Percentiles rank a stretch among this genome's conserved stretches.
Evolutionary conservation across 2,797 vertebrate genomes (phyloP).

Genomic region (Morelia viridis): DNA sequence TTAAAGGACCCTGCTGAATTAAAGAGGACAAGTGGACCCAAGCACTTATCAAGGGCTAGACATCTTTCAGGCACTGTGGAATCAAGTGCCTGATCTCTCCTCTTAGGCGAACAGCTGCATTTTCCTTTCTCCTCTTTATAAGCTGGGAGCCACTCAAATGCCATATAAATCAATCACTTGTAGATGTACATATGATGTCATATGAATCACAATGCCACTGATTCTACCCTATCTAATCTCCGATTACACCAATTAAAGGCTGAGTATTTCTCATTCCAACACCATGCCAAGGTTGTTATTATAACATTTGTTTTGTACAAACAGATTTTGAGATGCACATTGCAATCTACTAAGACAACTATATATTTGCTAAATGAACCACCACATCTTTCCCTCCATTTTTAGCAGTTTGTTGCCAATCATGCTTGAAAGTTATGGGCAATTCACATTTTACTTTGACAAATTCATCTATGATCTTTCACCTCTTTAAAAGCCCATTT

Average conservation of each 20-base stretch:
- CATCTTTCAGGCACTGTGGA: constrained; percentile 28
- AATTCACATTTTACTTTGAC: not conserved
- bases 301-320: constrained; percentile 33
- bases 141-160: constrained; percentile 46
- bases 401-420: not conserved
- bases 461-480: not conserved
- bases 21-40: constrained; percentile 45
- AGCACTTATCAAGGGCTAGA: constrained; percentile 26
- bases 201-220: constrained; percentile 37
- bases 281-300: constrained; percentile 7
- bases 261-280: constrained; percentile 43
- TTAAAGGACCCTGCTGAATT: constrained; percentile 55
- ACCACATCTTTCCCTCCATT: constrained; percentile 7
- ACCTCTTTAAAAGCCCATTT: not conserved
- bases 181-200: constrained; percentile 41
- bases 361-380: constrained; percentile 14
- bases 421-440: constrained; percentile 9
- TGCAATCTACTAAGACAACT: constrained; percentile 5
- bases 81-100: constrained; percentile 37
- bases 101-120: constrained; percentile 36
- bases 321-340: constrained; percentile 32
- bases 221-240: constrained; percentile 55
- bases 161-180: constrained; percentile 25
- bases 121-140: constrained; percentile 36
- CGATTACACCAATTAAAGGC: constrained; percentile 56